These are phyloP conservation scores for Lamellibrachia satsuma DNA, from an alignment of 2,888 invertebrate genomes.

Conservation along the genomic window DNA sequence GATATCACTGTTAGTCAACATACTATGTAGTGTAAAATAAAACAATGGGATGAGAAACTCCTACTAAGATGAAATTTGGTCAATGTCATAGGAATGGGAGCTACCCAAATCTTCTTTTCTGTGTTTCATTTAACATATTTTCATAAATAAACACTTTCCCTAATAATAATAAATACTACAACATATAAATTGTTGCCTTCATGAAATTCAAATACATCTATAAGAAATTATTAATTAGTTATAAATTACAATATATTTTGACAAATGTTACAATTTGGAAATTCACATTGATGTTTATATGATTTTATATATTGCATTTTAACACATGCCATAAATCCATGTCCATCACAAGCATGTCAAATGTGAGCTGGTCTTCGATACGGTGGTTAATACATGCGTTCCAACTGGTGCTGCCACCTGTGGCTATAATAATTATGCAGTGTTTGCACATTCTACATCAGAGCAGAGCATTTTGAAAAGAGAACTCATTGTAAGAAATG, in stretches of 20 bases:
- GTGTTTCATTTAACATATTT: neutral
- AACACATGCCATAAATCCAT: too few species aligned
- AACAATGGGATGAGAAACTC: neutral
- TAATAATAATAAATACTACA: neutral
- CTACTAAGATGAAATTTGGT: neutral
- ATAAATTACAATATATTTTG: too few species aligned
- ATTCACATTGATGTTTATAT: too few species aligned
- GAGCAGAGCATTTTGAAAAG: neutral
- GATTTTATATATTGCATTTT: neutral
- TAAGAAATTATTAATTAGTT: too few species aligned
- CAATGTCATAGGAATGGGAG: neutral
- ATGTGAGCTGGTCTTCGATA: neutral
- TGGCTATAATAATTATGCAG: too few species aligned
- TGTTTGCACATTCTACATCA: neutral
- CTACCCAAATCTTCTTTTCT: neutral
- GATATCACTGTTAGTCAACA: neutral
- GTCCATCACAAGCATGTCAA: neutral
- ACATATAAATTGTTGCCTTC: neutral
- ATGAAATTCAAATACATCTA: neutral
- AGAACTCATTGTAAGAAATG: neutral
- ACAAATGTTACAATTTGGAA: neutral
- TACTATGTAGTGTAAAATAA: neutral
- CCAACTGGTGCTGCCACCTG: neutral
- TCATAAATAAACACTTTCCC: neutral
- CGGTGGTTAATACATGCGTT: too few species aligned